Evolutionary conservation across 2,888 invertebrate species (phyloP).

Genomic region (Cryptocephalus primarius): DNA sequence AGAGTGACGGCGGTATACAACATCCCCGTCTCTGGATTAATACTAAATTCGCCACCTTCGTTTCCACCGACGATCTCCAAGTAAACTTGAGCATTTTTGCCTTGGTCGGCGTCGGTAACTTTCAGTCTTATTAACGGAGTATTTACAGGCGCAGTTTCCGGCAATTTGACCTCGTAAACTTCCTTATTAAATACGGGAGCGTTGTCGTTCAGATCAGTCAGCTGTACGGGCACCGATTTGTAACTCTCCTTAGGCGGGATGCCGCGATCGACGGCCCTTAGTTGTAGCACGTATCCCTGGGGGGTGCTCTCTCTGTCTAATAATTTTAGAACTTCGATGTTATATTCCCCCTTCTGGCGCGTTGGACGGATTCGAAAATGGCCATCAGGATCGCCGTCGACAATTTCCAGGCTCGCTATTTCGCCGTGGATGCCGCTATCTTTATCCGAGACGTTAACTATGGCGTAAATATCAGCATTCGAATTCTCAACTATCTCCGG

Average conservation of each 20-base stretch:
- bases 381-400: constrained; percentile 82
- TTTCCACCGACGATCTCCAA: constrained; percentile 88
- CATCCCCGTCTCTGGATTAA: constrained; percentile 83
- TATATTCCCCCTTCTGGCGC: constrained; percentile 56
- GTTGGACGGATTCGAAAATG: constrained; percentile 69
- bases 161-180: constrained; percentile 76
- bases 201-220: constrained; percentile 75
- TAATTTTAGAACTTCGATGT: constrained; percentile 66
- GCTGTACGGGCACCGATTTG: constrained; percentile 68
- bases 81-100: constrained; percentile 67
- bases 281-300: constrained; percentile 76
- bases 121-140: constrained; percentile 81
- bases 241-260: constrained; percentile 66
- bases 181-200: constrained; percentile 79
- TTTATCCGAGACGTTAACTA: constrained; percentile 71
- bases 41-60: constrained; percentile 75
- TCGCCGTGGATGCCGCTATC: constrained; percentile 80
- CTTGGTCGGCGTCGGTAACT: constrained; percentile 76
- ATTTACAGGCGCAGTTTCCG: constrained; percentile 80
- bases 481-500: constrained; percentile 74
- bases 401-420: constrained; percentile 70
- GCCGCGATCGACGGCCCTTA: constrained; percentile 77
- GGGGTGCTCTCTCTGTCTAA: constrained; percentile 70
- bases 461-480: constrained; percentile 78
- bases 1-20: constrained; percentile 70